Conservation (phyloP, 2,113 vertebrate genomes). For the Oenanthe oenanthe region DNA sequence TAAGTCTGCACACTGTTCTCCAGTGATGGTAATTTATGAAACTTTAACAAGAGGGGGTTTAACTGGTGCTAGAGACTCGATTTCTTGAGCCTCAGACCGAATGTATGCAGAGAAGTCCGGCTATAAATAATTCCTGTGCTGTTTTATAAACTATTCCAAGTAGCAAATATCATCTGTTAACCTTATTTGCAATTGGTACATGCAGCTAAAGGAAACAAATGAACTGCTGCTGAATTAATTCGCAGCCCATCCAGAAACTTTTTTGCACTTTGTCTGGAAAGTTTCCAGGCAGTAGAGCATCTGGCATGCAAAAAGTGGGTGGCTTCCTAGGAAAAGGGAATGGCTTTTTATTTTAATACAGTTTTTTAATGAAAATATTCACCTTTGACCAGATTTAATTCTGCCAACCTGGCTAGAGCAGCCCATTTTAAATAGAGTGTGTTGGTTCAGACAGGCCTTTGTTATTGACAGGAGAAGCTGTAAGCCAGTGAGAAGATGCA, state of each 20-base stretch:
- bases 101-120: neutral
- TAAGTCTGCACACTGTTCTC: neutral
- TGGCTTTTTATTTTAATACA: neutral
- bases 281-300: constrained; percentile 55
- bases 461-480: neutral
- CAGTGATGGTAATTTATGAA: neutral
- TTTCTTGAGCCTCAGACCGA: neutral
- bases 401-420: neutral
- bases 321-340: constrained; percentile 6
- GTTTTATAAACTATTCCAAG: constrained; percentile 40
- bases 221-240: constrained; percentile 68
- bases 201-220: constrained; percentile 55
- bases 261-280: constrained; percentile 63
- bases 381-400: neutral
- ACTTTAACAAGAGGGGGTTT: neutral
- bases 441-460: neutral
- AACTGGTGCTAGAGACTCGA: neutral
- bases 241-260: constrained; percentile 53
- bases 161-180: constrained; percentile 49
- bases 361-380: neutral
- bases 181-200: constrained; percentile 55
- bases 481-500: neutral
- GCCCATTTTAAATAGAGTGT: neutral
- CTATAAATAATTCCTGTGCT: constrained; percentile 45
- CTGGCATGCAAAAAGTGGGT: constrained; percentile 55